A percentile compares a stretch with the other conserved stretches of the same genome.
These are phyloP conservation scores for Odontamblyopus lacepedii DNA, from an alignment of 2,797 vertebrate genomes.

Conservation along the genomic window DNA sequence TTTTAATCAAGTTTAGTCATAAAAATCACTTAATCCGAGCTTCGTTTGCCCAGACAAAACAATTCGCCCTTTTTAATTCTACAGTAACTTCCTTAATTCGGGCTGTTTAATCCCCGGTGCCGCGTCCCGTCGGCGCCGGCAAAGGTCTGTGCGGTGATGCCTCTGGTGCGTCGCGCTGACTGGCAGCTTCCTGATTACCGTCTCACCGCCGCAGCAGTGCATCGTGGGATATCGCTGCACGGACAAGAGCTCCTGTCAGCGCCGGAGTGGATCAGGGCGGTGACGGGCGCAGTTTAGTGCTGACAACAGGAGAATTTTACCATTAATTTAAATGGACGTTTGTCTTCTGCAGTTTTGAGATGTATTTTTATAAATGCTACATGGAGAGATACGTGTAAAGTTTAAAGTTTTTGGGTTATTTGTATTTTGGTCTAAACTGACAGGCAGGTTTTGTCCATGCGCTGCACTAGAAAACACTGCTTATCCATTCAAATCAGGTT, in stretches of 20 bases:
- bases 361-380: too few species aligned
- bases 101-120: background rate
- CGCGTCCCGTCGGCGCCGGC: background rate
- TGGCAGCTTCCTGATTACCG: slow-evolving; percentile 53
- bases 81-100: background rate
- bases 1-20: too few species aligned
- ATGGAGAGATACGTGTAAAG: too few species aligned
- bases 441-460: too few species aligned
- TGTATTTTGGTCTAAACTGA: too few species aligned
- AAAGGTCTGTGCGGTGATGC: slow-evolving; percentile 38
- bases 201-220: slow-evolving; percentile 34
- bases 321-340: too few species aligned
- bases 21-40: background rate
- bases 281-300: background rate
- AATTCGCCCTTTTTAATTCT: background rate
- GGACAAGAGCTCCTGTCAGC: slow-evolving; percentile 24
- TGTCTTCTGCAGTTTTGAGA: too few species aligned
- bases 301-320: too few species aligned
- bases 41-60: background rate
- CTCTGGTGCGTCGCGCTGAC: slow-evolving; percentile 27
- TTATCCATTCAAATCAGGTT: too few species aligned
- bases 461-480: too few species aligned
- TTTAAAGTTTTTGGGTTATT: too few species aligned
- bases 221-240: slow-evolving; percentile 27
- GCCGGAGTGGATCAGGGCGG: slow-evolving; percentile 25